These are phyloP conservation scores for Lynx canadensis DNA, from an alignment of 2,113 vertebrate species.

Conservation along the genomic window DNA sequence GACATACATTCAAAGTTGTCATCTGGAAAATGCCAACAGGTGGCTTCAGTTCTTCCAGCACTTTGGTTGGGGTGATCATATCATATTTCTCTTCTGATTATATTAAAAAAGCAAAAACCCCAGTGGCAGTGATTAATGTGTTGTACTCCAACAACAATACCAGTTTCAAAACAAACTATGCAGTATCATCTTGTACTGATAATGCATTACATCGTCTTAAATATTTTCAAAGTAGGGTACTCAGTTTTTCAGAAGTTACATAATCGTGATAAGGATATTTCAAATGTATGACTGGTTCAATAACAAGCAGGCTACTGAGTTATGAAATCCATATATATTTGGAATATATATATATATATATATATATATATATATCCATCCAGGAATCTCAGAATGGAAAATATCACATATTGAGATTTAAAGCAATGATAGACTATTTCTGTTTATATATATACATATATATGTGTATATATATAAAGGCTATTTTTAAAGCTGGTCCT, in stretches of 20 bases:
- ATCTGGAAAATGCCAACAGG: not conserved
- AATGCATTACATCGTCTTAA: slow-evolving; percentile 56
- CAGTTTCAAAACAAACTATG: slow-evolving; percentile 28
- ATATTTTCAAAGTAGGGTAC: slow-evolving; percentile 67
- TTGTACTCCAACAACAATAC: not conserved
- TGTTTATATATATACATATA: slow-evolving; percentile 67
- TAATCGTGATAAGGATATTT: slow-evolving; percentile 71
- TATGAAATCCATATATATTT: slow-evolving; percentile 5
- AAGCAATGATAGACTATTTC: slow-evolving; percentile 70
- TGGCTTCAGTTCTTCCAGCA: not conserved
- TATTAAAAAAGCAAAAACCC: not conserved
- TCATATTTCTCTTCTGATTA: slow-evolving; percentile 41
- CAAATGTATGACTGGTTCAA: slow-evolving; percentile 61
- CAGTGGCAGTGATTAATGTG: slow-evolving; percentile 29
- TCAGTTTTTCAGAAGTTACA: slow-evolving; percentile 56
- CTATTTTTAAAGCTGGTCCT: slow-evolving; percentile 69
- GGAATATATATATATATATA: not conserved
- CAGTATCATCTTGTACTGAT: slow-evolving; percentile 47
- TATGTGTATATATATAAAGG: slow-evolving; percentile 60
- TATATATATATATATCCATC: not conserved
- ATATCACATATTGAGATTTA: slow-evolving; percentile 73
- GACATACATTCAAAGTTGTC: slow-evolving; percentile 6
- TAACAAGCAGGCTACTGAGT: slow-evolving; percentile 55
- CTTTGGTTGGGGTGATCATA: slow-evolving; percentile 21
- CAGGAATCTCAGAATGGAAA: slow-evolving; percentile 69